A percentile compares a stretch with the other conserved stretches of the same genome.
phyloP scores from a whole-genome alignment of 1,140 invertebrate genomes.

The Megalopta genalis region DNA sequence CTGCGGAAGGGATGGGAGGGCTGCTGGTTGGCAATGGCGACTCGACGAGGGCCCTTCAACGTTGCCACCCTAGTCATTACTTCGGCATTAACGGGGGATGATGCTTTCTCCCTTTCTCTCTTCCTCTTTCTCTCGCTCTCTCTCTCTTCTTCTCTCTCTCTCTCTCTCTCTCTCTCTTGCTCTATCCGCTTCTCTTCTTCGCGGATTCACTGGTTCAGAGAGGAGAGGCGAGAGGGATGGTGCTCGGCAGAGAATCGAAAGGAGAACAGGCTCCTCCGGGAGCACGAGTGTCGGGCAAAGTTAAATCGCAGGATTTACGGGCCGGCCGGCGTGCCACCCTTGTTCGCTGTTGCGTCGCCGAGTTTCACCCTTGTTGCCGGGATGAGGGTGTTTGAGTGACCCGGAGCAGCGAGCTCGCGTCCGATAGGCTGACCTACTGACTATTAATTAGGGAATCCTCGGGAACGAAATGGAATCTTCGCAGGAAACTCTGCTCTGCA shows the following conservation, averaged over 20 bases:
- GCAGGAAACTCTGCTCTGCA: no score
- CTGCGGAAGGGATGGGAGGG: conserved; percentile 5
- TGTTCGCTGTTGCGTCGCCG: neutral
- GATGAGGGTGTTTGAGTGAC: no score
- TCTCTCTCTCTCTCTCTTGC: conserved; percentile 30
- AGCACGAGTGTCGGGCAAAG: conserved; percentile 43
- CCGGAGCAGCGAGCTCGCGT: no score
- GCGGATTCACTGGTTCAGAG: conserved; percentile 56
- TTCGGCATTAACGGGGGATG: conserved; percentile 76
- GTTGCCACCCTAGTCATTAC: conserved; percentile 77
- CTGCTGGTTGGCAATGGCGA: conserved; percentile 52
- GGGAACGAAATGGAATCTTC: no score
- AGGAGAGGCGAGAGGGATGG: neutral
- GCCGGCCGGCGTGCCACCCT: neutral
- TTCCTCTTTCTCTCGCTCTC: conserved; percentile 9
- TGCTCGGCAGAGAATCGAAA: neutral
- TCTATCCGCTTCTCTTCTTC: conserved; percentile 54
- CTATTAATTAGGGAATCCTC: no score
- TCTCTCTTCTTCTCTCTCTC: conserved; percentile 53
- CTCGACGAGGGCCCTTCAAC: conserved; percentile 72
- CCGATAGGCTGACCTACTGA: no score
- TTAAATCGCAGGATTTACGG: conserved; percentile 60
- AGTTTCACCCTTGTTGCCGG: neutral
- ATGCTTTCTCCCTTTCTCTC: conserved; percentile 62
- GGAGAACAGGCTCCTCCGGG: neutral